These are phyloP conservation scores for Microplitis deprimator DNA, from an alignment of 2,888 invertebrate species.

Conservation along the genomic window DNA sequence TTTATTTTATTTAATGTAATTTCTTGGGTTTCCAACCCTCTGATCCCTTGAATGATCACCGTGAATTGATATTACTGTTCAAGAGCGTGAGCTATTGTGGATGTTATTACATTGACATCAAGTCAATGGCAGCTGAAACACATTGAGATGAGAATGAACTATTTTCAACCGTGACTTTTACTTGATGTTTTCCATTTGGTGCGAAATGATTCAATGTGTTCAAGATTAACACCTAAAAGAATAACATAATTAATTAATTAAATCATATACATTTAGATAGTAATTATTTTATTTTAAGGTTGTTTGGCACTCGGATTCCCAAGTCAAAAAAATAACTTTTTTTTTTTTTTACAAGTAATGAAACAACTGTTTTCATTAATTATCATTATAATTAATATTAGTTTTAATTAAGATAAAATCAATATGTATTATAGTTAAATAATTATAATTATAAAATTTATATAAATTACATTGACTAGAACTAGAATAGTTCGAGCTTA, in stretches of 20 bases:
- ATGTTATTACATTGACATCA: conserved; percentile 16
- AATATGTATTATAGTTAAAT: too few relatives aligned
- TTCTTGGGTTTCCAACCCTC: conserved; percentile 43
- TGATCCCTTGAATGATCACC: conserved; percentile 16
- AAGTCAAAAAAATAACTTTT: too few relatives aligned
- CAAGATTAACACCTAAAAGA: conserved; percentile 81
- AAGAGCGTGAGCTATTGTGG: conserved; percentile 3
- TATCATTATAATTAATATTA: too few relatives aligned
- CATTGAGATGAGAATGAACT: neutral
- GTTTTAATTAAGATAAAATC: too few relatives aligned
- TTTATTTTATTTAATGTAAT: neutral
- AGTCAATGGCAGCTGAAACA: conserved; percentile 30
- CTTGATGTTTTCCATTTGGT: conserved; percentile 86
- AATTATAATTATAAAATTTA: too few relatives aligned
- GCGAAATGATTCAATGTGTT: conserved; percentile 87
- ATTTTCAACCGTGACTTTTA: conserved; percentile 77
- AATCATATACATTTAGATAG: too few relatives aligned
- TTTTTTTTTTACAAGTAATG: too few relatives aligned
- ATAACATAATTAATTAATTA: conserved; percentile 7
- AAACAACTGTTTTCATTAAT: too few relatives aligned
- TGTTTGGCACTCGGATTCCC: too few relatives aligned
- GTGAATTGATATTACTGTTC: conserved; percentile 1
- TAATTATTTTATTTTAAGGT: too few relatives aligned
- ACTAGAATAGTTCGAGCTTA: too few relatives aligned
- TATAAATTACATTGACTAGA: too few relatives aligned